These are phyloP conservation scores for Mantis religiosa DNA, from an alignment of 2,888 invertebrate species.

Conservation along the genomic window DNA sequence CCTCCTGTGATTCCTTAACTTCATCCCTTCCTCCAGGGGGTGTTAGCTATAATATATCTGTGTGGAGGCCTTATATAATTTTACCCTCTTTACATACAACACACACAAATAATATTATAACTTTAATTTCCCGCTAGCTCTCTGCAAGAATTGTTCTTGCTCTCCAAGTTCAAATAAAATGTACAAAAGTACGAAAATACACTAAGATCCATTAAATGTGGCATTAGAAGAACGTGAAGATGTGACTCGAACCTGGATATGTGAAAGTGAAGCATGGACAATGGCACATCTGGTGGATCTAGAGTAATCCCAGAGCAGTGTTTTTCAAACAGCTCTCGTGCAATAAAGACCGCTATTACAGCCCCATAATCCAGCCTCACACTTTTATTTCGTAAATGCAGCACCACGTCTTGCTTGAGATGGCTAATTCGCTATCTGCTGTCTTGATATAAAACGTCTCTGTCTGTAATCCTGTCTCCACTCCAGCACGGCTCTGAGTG, in stretches of 20 bases:
- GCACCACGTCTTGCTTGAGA: background rate
- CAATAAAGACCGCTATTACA: background rate
- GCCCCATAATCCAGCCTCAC: background rate
- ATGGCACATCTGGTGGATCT: background rate
- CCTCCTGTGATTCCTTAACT: no score
- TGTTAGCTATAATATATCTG: no score
- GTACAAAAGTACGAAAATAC: no score
- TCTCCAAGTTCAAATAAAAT: no score
- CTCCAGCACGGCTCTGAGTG: background rate
- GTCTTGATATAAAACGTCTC: background rate
- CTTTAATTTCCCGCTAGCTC: no score
- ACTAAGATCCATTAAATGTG: no score
- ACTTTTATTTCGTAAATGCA: background rate
- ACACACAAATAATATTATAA: no score
- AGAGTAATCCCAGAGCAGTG: background rate
- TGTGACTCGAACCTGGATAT: background rate
- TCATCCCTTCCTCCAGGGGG: no score
- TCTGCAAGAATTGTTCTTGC: no score
- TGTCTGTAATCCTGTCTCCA: background rate
- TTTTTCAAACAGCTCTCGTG: background rate
- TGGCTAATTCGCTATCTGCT: conserved; percentile 14
- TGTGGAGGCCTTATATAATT: no score
- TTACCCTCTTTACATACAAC: no score
- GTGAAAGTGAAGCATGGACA: background rate
- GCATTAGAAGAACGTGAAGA: no score